Conservation (phyloP, 1,140 invertebrate species). For the Luehdorfia chinensis region DNA sequence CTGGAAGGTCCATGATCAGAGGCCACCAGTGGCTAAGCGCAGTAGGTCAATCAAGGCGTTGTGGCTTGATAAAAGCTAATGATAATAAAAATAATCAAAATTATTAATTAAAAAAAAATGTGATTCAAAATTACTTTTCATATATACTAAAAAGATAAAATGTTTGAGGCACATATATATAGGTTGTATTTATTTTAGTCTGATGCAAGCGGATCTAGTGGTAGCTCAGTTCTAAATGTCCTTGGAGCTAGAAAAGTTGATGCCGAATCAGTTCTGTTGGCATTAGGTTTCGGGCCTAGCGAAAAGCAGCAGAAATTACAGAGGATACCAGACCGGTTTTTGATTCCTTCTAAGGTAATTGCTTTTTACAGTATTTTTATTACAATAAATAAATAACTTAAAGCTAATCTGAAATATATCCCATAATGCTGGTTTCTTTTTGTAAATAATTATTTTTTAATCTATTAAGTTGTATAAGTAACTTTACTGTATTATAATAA, state of each 20-base stretch:
- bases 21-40: too few species aligned
- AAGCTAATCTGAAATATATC: too few species aligned
- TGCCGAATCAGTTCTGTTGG: constrained; percentile 85
- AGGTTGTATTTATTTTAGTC: constrained; percentile 77
- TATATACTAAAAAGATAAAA: too few species aligned
- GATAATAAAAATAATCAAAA: too few species aligned
- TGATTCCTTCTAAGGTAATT: constrained; percentile 71
- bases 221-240: constrained; percentile 82
- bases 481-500: neutral
- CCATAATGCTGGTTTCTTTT: too few species aligned
- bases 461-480: neutral
- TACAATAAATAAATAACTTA: too few species aligned
- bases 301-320: constrained; percentile 76
- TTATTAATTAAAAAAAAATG: too few species aligned
- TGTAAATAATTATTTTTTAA: constrained; percentile 4
- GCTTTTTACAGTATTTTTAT: neutral
- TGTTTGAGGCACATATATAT: too few species aligned
- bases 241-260: constrained; percentile 84
- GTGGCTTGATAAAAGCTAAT: too few species aligned
- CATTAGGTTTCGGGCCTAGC: constrained; percentile 83
- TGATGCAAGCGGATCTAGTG: constrained; percentile 81
- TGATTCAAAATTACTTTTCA: too few species aligned
- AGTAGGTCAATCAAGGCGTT: too few species aligned
- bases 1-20: too few species aligned
- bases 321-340: constrained; percentile 81